Evolutionary conservation across 2,888 invertebrate species (phyloP).

Genomic region (Drosophila flavopinicola): DNA sequence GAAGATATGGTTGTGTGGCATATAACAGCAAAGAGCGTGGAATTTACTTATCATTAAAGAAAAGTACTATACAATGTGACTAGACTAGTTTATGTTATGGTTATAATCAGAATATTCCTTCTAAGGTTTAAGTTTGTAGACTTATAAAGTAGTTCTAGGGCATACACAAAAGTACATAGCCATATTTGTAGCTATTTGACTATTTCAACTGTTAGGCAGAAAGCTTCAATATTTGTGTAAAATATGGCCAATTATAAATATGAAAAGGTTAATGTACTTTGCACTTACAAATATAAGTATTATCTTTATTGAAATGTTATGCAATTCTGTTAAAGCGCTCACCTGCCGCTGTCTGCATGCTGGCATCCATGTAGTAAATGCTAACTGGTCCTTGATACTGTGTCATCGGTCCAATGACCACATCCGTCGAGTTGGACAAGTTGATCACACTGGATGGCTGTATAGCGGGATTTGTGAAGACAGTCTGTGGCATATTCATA

Average conservation of each 20-base stretch:
- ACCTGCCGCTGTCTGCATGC: constrained; percentile 82
- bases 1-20: too few relatives aligned
- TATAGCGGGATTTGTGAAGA: constrained; percentile 76
- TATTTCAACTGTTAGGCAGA: background rate
- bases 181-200: too few relatives aligned
- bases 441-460: constrained; percentile 84
- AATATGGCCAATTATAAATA: background rate
- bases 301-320: background rate
- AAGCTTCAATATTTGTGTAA: background rate
- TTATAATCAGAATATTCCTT: too few relatives aligned
- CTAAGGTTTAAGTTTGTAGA: too few relatives aligned
- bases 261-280: background rate
- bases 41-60: too few relatives aligned
- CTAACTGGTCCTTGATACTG: constrained; percentile 86
- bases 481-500: constrained; percentile 69
- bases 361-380: constrained; percentile 85
- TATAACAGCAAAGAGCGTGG: too few relatives aligned
- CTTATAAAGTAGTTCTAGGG: too few relatives aligned
- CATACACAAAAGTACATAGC: too few relatives aligned
- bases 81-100: too few relatives aligned
- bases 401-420: constrained; percentile 86
- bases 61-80: too few relatives aligned
- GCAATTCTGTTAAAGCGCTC: constrained; percentile 22
- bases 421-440: constrained; percentile 85
- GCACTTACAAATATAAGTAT: background rate